phyloP scores from a whole-genome alignment of 2,113 vertebrate genomes.

The Chitala chitala region DNA sequence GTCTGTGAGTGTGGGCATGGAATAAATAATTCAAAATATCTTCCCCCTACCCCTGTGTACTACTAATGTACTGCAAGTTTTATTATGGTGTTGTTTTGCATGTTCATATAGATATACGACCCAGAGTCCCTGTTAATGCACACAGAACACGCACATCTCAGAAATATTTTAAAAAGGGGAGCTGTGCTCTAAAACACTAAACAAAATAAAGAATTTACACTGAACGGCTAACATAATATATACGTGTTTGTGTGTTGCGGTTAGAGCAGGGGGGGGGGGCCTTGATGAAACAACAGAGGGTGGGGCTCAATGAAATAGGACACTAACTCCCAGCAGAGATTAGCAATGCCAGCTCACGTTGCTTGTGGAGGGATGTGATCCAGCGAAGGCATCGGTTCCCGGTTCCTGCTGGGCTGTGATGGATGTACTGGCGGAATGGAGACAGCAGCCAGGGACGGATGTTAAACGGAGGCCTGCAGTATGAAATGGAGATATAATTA shows the following conservation, averaged over 20 bases:
- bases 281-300: neutral
- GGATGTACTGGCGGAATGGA: neutral
- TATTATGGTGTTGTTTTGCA: neutral
- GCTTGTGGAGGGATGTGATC: neutral
- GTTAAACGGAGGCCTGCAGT: neutral
- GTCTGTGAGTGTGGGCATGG: neutral
- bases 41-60: neutral
- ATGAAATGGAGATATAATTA: constrained; percentile 17
- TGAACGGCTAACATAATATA: neutral
- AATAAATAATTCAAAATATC: constrained; percentile 9
- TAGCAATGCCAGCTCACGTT: constrained; percentile 15
- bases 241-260: neutral
- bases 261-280: neutral
- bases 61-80: no score
- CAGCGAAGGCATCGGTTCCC: neutral
- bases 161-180: neutral
- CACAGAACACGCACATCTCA: neutral
- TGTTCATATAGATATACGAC: neutral
- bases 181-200: neutral
- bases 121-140: neutral
- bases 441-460: neutral
- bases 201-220: neutral
- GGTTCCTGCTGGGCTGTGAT: neutral
- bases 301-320: neutral
- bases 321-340: neutral